Base-by-base conservation (phyloP, 2,113 vertebrate genomes). In the Equus przewalskii region DNA sequence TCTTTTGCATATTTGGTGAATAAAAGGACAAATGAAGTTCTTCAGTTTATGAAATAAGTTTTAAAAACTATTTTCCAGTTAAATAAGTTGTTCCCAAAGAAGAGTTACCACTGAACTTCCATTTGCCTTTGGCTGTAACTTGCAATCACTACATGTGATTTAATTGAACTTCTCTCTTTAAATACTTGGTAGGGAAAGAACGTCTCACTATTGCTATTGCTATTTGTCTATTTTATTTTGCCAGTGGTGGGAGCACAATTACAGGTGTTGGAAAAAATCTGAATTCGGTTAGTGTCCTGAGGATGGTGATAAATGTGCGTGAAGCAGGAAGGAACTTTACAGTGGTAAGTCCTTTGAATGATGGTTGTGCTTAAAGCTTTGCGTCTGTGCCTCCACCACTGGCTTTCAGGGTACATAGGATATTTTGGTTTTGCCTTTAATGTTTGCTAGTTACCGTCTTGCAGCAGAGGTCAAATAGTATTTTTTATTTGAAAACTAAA, bases 241-340 rank as follows among this genome's bases (percentile, higher is more conserved):
- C 67, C 98, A 99, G 99, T 87, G 99, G 99, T 96, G 99, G 99
- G 98, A 99, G 99, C 98, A 99, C 99, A 56, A 99, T 99, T 97
- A 99, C 99, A 36, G 99, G 99, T 97, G 98, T 99, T 86, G 99
- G 99, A 91, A 99, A 98, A 98, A 99, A 99, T 98, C 98, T 99
- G 95, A 99, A 99, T 97, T 99, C 99, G 7, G 99, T 99, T 93
- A 99, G 99, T 94, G 99, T 99, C 89, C 99, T 99, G 91, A 99
- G 99, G 98, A 99, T 99, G 99, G 98, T 99, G 94, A 99, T 99
- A 98, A 99, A 98, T 92, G 99, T 99, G 56, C 98, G 97, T 30
- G 99, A 99, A 97, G 98, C 99, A 28, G 98, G 98, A 86, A 98
- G 98, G 98, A 99, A 99, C 98, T 99, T 99, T 98, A 99, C 99